A percentile compares a stretch with the other conserved stretches of the same genome.
phyloP scores from a whole-genome alignment of 2,888 invertebrate species.

The Terebella lapidaria region DNA sequence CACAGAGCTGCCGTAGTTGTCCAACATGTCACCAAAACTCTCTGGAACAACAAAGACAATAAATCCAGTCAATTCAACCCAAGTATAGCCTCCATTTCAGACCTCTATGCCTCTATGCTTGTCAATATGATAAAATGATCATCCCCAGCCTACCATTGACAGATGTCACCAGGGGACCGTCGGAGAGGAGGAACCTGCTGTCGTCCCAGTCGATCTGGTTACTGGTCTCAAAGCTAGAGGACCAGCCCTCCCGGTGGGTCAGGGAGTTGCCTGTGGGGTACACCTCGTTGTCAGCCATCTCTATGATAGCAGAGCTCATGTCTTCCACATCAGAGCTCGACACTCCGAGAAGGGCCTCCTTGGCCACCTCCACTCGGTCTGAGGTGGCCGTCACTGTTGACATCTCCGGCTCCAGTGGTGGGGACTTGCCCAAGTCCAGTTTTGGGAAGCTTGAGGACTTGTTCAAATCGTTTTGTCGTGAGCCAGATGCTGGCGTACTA shows the following conservation, averaged over 20 bases:
- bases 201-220: too few species aligned
- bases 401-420: conserved; percentile 1
- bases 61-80: not conserved
- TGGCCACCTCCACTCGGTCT: not conserved
- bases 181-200: not conserved
- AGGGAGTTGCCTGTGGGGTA: not conserved
- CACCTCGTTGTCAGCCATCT: not conserved
- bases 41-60: not conserved
- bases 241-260: not conserved
- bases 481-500: too few species aligned
- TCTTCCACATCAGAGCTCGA: not conserved
- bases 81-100: not conserved
- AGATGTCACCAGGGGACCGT: not conserved
- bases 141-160: not conserved
- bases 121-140: not conserved
- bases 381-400: not conserved
- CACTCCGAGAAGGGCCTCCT: not conserved
- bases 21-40: not conserved
- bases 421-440: not conserved
- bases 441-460: conserved; percentile 1
- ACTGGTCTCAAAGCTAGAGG: not conserved
- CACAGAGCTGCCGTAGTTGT: not conserved
- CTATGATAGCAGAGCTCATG: not conserved
- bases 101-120: too few species aligned
- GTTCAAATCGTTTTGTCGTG: not conserved